Evolutionary conservation across 2,797 vertebrate genomes (phyloP).

Genomic region (Fringilla coelebs): DNA sequence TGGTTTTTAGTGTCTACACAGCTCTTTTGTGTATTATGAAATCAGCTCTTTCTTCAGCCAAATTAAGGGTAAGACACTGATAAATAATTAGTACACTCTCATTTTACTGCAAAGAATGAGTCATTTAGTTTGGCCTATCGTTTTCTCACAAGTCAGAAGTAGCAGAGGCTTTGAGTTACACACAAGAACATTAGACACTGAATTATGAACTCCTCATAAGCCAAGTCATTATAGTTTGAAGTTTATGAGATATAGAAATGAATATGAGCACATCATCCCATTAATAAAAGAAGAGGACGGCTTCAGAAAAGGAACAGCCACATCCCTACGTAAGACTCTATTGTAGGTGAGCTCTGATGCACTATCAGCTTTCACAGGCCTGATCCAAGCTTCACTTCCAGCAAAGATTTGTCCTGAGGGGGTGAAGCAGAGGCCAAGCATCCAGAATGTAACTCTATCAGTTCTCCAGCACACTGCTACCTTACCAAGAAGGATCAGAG

Average conservation of each 20-base stretch:
- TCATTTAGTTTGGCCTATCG: conserved; percentile 14
- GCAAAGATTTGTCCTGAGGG: conserved; percentile 47
- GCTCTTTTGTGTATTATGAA: conserved; percentile 4
- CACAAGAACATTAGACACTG: not conserved
- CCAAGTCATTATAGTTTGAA: conserved; percentile 16
- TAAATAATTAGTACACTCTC: conserved; percentile 48
- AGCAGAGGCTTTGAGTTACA: conserved; percentile 43
- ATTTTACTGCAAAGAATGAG: conserved; percentile 46
- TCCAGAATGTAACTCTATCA: conserved; percentile 31
- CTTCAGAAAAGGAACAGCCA: not conserved
- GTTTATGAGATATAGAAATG: conserved; percentile 27
- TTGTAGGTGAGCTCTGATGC: conserved; percentile 32
- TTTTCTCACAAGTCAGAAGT: conserved; percentile 39
- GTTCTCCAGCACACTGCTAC: not conserved
- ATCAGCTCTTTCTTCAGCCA: conserved; percentile 42
- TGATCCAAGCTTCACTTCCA: conserved; percentile 39
- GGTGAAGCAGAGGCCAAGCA: conserved; percentile 57
- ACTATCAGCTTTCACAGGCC: conserved; percentile 52
- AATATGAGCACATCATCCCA: conserved; percentile 2
- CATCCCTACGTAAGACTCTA: not conserved
- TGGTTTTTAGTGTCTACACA: not conserved
- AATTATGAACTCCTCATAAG: conserved; percentile 32
- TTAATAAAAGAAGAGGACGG: conserved; percentile 63
- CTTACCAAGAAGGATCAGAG: not conserved
- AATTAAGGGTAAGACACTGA: conserved; percentile 22